Base-by-base conservation (phyloP, 1,140 invertebrate species). In the Dendroctonus ponderosae region DNA sequence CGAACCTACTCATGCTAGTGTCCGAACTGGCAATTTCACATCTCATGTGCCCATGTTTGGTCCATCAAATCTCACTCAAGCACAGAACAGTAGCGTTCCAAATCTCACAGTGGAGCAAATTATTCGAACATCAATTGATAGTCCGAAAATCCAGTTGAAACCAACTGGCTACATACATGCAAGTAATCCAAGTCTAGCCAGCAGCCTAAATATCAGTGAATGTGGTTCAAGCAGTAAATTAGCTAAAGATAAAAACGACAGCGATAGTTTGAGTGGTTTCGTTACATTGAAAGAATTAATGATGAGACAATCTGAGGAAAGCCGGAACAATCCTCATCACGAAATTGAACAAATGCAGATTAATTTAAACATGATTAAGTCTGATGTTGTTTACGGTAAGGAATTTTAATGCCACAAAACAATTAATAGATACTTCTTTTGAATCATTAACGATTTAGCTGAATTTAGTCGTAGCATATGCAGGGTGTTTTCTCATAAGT, bases 271-370 rank as follows among this genome's bases (percentile, higher is more conserved):
- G 40, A 72, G 71, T 59, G 81, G 83, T 11, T 85, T 85, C 71
- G 80, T 86, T 2, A 91, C 88, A 0, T 79, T 91, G 5, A 87
- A 91, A 78, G 86, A 90, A 76, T 83, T 91, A 70, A 90, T 91
- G 88, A 79, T 89, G 49, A 82, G 85, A 62, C 86, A 89, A 71
- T 88, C 88, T 73, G 87, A 89, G 77, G 88, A 90, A 75, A 81
- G 85, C n/a, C 78, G 74, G 51, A 53, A 71, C 37, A 76, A 77
- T 72, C 74, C 75, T 5, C 69, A 74, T 66, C 56, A 68, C 42
- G 67, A 69, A 7, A 62, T 69, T 7, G 81, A 82, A 61, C 81
- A 86, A 68, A 78, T 84, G 73, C 82, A 83, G 71, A 82, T 80
- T 41, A 83, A 85, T 71, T 69, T 74, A 26, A 79, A 80, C 67